These are phyloP conservation scores for Epiblema foenella DNA, from an alignment of 2,888 invertebrate genomes.

Conservation along the genomic window DNA sequence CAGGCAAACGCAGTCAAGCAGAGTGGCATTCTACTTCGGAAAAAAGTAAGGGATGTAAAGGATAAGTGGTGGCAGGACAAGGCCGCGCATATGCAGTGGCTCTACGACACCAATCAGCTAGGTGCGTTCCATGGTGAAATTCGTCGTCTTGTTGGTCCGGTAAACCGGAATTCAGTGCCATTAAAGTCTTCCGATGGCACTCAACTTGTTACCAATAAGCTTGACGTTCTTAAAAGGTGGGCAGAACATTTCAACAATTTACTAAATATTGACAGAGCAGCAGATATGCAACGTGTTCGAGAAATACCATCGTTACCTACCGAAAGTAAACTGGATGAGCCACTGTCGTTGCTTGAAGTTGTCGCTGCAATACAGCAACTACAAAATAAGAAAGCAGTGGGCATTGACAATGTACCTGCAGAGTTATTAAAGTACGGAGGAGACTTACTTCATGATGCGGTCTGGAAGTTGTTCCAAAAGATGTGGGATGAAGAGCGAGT, in stretches of 20 bases:
- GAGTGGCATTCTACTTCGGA: no score
- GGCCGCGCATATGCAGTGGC: slow-evolving; percentile 8
- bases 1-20: no score
- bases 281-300: background rate
- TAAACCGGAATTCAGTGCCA: background rate
- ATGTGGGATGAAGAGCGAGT: no score
- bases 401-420: no score
- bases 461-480: no score
- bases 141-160: background rate
- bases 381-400: no score
- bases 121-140: background rate
- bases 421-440: no score
- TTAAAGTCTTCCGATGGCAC: background rate
- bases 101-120: slow-evolving; percentile 5
- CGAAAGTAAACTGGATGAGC: no score
- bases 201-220: background rate
- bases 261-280: slow-evolving; percentile 1
- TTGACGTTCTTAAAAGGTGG: background rate
- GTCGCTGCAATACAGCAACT: no score
- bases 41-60: background rate
- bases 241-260: background rate
- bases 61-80: slow-evolving; percentile 11
- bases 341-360: no score
- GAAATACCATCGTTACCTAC: background rate
- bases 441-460: no score